These are phyloP conservation scores for Arvicanthis niloticus DNA, from an alignment of 2,113 vertebrate genomes.

Conservation along the genomic window DNA sequence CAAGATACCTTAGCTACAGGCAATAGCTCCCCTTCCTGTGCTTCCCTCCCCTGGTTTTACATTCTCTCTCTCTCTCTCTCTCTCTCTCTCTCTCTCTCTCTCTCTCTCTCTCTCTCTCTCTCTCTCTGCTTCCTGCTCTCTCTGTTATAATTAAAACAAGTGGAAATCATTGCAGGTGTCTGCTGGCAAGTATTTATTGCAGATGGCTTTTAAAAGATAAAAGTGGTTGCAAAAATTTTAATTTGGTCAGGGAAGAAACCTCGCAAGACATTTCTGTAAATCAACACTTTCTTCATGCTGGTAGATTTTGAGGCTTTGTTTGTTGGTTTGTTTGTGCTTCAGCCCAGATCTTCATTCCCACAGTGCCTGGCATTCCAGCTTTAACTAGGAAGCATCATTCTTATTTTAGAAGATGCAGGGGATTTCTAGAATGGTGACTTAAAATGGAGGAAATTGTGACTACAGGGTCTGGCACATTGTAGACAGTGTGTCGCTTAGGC, in stretches of 20 bases:
- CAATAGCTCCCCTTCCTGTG: neutral
- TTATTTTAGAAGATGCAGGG: conserved; percentile 23
- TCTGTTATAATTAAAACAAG: conserved; percentile 64
- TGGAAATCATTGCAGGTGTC: conserved; percentile 51
- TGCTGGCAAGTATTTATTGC: conserved; percentile 62
- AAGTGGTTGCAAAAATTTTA: conserved; percentile 52
- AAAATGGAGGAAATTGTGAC: neutral
- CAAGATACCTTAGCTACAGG: neutral
- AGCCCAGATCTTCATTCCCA: conserved; percentile 30
- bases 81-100: too few relatives aligned
- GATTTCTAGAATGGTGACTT: conserved; percentile 61
- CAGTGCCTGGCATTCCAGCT: neutral
- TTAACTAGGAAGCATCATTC: neutral
- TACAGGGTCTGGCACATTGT: neutral
- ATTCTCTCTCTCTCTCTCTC: too few relatives aligned
- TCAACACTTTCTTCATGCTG: conserved; percentile 48
- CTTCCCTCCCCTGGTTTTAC: neutral
- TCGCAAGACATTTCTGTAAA: conserved; percentile 56
- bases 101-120: neutral
- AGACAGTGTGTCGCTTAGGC: neutral
- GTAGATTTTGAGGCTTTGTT: conserved; percentile 38
- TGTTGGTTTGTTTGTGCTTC: neutral
- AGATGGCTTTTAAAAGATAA: neutral
- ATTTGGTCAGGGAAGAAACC: conserved; percentile 38
- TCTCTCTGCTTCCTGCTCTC: neutral